These are phyloP conservation scores for Clinocottus analis DNA, from an alignment of 2,113 vertebrate species.

Conservation along the genomic window DNA sequence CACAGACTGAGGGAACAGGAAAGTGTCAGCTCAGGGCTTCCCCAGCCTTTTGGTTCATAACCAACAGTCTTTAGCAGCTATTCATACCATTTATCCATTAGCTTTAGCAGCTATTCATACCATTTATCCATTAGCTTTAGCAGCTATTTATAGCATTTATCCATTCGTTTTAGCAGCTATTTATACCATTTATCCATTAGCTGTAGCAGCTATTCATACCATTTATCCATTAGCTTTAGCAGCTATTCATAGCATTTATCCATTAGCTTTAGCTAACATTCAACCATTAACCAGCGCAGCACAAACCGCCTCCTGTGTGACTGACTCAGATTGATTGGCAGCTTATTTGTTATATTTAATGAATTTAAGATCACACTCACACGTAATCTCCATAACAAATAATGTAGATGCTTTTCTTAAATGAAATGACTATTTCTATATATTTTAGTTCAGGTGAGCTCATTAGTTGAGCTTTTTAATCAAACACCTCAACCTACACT, in stretches of 20 bases:
- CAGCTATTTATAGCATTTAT: not conserved
- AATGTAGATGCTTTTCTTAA: not conserved
- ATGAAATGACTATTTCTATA: not conserved
- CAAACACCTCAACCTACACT: too few species aligned
- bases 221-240: not conserved
- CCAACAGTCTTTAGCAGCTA: not conserved
- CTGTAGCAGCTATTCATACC: too few species aligned
- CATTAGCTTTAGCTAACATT: not conserved
- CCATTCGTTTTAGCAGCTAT: not conserved
- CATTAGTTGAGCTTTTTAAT: not conserved
- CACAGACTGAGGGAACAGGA: conserved; percentile 20
- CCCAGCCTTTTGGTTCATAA: conserved; percentile 1
- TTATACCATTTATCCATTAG: not conserved
- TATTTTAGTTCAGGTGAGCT: not conserved
- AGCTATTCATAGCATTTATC: too few species aligned
- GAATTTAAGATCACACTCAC: not conserved
- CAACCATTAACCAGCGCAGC: not conserved
- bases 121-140: not conserved
- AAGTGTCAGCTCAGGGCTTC: conserved; percentile 6
- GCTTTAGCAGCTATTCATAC: not conserved
- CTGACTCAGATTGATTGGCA: not conserved
- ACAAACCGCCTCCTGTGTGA: not conserved
- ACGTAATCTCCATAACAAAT: not conserved
- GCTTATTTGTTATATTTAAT: not conserved
- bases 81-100: not conserved